A percentile compares a stretch with the other conserved stretches of the same genome.
Conservation (phyloP, 2,113 vertebrate species). For the Melanotaenia duboulayi region DNA sequence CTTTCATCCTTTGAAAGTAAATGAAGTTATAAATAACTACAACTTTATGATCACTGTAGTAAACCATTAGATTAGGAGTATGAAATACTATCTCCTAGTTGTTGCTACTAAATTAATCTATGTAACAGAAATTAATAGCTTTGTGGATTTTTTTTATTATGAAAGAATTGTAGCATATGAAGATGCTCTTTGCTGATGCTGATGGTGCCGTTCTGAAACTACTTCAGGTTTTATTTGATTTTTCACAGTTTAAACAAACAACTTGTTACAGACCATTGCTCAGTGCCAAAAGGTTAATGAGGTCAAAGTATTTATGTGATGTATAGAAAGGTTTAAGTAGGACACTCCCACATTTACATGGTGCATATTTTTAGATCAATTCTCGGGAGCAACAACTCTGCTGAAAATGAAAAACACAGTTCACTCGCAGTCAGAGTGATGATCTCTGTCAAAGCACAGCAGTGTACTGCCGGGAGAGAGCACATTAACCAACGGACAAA, state of each 20-base stretch:
- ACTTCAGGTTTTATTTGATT: background rate
- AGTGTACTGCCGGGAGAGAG: slow-evolving; percentile 10
- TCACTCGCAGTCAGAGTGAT: slow-evolving; percentile 21
- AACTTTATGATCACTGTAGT: background rate
- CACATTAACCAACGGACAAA: slow-evolving; percentile 13
- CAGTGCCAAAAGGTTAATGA: background rate
- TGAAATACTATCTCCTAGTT: background rate
- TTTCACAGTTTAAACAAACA: background rate
- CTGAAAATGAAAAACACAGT: slow-evolving; percentile 32
- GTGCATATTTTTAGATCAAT: slow-evolving; percentile 5
- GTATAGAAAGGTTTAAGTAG: background rate
- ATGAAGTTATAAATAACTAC: background rate
- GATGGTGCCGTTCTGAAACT: background rate
- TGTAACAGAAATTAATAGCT: background rate
- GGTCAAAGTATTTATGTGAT: slow-evolving; percentile 10
- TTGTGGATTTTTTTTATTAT: no score
- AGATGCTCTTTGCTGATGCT: background rate
- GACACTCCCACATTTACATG: slow-evolving; percentile 5
- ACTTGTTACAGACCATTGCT: background rate
- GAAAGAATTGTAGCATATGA: background rate
- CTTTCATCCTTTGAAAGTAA: slow-evolving; percentile 3
- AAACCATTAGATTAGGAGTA: background rate
- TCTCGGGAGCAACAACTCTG: slow-evolving; percentile 17
- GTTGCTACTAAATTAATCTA: background rate
- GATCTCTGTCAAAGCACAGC: slow-evolving; percentile 11